A percentile compares a stretch with the other conserved stretches of the same genome.
phyloP scores from a whole-genome alignment of 1,140 invertebrate species.

The Atopsyche davidsoni region DNA sequence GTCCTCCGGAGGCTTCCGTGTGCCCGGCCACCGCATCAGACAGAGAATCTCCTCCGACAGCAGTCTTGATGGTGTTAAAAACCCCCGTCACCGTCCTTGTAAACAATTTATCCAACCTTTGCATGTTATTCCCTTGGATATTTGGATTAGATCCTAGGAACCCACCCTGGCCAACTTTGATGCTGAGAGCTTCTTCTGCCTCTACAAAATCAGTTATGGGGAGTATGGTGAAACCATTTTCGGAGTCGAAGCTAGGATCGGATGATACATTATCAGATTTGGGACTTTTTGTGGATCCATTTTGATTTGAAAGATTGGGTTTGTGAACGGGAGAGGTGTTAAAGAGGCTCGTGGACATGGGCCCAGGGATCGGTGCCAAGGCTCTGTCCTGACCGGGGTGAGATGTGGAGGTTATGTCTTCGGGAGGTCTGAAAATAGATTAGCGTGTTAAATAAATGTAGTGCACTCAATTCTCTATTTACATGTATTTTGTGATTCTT shows the following conservation, averaged over 20 bases:
- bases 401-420: background rate
- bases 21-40: slow-evolving; percentile 25
- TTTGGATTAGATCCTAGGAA: background rate
- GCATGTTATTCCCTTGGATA: slow-evolving; percentile 39
- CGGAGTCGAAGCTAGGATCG: slow-evolving; percentile 26
- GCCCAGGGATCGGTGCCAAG: slow-evolving; percentile 35
- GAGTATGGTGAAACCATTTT: slow-evolving; percentile 27
- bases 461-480: background rate
- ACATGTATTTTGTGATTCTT: background rate
- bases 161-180: slow-evolving; percentile 10
- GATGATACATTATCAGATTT: slow-evolving; percentile 14
- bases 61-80: slow-evolving; percentile 45
- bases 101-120: slow-evolving; percentile 43
- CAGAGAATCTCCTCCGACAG: slow-evolving; percentile 40
- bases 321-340: slow-evolving; percentile 22
- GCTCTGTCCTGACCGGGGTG: slow-evolving; percentile 35
- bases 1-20: slow-evolving; percentile 20
- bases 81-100: slow-evolving; percentile 46
- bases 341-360: slow-evolving; percentile 33
- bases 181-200: slow-evolving; percentile 26
- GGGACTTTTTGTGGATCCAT: slow-evolving; percentile 7
- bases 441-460: background rate
- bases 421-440: slow-evolving; percentile 14
- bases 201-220: slow-evolving; percentile 22
- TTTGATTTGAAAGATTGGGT: slow-evolving; percentile 3